phyloP scores from a whole-genome alignment of 2,797 vertebrate species.

The Leptodactylus fallax region DNA sequence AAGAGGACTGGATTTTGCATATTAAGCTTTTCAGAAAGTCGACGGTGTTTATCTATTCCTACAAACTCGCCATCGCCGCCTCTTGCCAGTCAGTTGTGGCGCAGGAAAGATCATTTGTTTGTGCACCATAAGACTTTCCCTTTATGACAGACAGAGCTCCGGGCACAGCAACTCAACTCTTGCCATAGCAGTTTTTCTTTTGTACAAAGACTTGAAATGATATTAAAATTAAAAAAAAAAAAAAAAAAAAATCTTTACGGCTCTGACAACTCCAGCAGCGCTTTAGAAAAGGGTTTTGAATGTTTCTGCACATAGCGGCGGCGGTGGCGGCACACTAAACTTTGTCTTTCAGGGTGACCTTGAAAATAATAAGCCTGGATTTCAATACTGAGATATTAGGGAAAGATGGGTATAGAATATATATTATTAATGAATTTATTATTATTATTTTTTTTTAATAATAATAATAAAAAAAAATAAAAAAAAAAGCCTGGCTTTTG shows the following conservation, averaged over 20 bases:
- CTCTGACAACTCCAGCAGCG: slow-evolving; percentile 32
- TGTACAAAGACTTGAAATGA: slow-evolving; percentile 34
- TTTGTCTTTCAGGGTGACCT: slow-evolving; percentile 30
- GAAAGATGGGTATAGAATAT: too few species aligned
- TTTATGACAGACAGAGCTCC: slow-evolving; percentile 37
- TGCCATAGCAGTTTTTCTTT: slow-evolving; percentile 27
- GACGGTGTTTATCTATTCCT: slow-evolving; percentile 68
- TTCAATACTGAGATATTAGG: too few species aligned
- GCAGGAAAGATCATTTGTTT: slow-evolving; percentile 67
- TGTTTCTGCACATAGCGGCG: neutral
- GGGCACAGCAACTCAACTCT: slow-evolving; percentile 34
- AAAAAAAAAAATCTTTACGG: slow-evolving; percentile 8
- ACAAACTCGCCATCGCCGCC: slow-evolving; percentile 74
- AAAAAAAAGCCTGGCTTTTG: too few species aligned
- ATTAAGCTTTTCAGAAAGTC: slow-evolving; percentile 75
- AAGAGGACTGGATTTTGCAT: slow-evolving; percentile 77
- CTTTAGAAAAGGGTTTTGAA: slow-evolving; percentile 33
- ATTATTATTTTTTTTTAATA: too few species aligned
- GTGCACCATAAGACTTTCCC: slow-evolving; percentile 63
- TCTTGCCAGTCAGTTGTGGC: slow-evolving; percentile 71
- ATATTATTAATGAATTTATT: too few species aligned
- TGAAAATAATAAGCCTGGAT: slow-evolving; percentile 30
- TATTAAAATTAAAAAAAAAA: slow-evolving; percentile 10
- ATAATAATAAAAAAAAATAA: too few species aligned
- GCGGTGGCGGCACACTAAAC: neutral